Conservation (phyloP, 2,797 vertebrate species). For the Carapus acus region DNA sequence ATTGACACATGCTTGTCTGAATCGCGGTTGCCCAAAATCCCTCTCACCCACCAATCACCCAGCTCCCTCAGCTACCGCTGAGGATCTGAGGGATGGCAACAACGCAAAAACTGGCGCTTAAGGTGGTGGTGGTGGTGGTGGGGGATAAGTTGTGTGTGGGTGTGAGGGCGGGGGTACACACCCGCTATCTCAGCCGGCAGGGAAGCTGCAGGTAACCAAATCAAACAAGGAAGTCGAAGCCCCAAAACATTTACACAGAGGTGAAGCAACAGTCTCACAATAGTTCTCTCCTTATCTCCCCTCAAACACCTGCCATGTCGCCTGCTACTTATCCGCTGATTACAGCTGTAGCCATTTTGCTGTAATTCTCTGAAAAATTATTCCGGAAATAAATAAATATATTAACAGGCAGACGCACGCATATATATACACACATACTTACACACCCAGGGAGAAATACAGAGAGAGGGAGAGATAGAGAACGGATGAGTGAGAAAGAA, state of each 20-base stretch:
- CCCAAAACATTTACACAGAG: slow-evolving; percentile 73
- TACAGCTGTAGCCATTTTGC: slow-evolving; percentile 72
- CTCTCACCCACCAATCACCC: slow-evolving; percentile 47
- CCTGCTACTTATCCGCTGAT: slow-evolving; percentile 75
- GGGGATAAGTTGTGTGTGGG: too few species aligned
- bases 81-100: slow-evolving; percentile 58
- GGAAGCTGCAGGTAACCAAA: slow-evolving; percentile 70
- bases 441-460: slow-evolving; percentile 10
- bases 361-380: slow-evolving; percentile 68
- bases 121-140: too few species aligned
- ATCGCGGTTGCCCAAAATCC: slow-evolving; percentile 42
- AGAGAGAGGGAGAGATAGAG: slow-evolving; percentile 14
- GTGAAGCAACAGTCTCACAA: slow-evolving; percentile 63
- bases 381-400: slow-evolving; percentile 72
- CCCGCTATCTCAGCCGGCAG: slow-evolving; percentile 61
- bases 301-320: slow-evolving; percentile 76
- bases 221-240: slow-evolving; percentile 69
- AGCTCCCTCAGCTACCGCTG: too few species aligned
- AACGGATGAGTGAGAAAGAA: slow-evolving; percentile 6
- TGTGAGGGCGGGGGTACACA: too few species aligned
- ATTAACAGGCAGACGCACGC: slow-evolving; percentile 42
- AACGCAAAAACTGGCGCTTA: slow-evolving; percentile 43
- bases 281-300: slow-evolving; percentile 69
- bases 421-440: too few species aligned
- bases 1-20: slow-evolving; percentile 40